Conservation (phyloP, 1,140 invertebrate species). For the Drosophila punjabiensis region DNA sequence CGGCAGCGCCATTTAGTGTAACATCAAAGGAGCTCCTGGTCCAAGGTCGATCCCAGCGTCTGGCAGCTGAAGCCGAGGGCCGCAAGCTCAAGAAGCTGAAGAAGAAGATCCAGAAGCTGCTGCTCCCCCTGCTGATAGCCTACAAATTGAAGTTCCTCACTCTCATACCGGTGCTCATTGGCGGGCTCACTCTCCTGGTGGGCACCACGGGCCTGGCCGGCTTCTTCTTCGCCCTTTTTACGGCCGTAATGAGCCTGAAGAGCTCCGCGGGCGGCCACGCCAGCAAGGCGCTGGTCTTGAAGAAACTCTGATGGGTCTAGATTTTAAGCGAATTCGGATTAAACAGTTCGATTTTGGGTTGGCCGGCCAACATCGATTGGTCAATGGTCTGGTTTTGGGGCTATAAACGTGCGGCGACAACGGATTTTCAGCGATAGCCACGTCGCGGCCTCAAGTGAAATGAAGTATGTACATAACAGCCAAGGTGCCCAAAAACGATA, state of each 20-base stretch:
- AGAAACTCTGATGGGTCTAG: conserved; percentile 64
- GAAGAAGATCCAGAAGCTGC: conserved; percentile 89
- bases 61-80: conserved; percentile 43
- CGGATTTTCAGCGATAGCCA: conserved; percentile 22
- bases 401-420: conserved; percentile 14
- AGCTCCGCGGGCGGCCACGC: conserved; percentile 57
- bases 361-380: conserved; percentile 11
- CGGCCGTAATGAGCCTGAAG: conserved; percentile 87
- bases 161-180: conserved; percentile 90
- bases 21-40: conserved; percentile 67
- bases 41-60: conserved; percentile 68
- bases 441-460: conserved; percentile 39
- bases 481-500: conserved; percentile 5
- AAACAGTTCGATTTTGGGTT: conserved; percentile 18
- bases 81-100: conserved; percentile 85
- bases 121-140: conserved; percentile 91
- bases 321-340: conserved; percentile 35
- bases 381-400: conserved; percentile 4
- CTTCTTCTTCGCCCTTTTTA: conserved; percentile 94
- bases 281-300: conserved; percentile 74
- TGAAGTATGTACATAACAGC: conserved; percentile 37
- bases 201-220: conserved; percentile 92
- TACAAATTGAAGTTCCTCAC: conserved; percentile 94
- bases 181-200: conserved; percentile 90
- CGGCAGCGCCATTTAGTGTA: conserved; percentile 11